Base-by-base conservation (phyloP, 1,140 invertebrate genomes). In the Papilio helenus region DNA sequence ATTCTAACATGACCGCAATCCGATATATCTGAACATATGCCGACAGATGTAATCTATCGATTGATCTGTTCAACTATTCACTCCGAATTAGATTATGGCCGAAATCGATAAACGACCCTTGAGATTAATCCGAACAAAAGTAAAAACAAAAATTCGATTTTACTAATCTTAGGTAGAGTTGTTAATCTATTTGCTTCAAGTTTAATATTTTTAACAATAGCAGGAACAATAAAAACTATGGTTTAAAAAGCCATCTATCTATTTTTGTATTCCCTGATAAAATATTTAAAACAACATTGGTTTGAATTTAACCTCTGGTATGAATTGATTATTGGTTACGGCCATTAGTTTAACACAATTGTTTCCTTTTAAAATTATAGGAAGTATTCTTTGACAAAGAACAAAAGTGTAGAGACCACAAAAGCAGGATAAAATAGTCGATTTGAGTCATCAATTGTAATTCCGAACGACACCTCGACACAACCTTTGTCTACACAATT, bases 1-100 rank as follows among this genome's bases (percentile, higher is more conserved):
- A 18, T 26, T 76, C 74, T 34, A 58, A 39, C 49, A 76, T 58
- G 74, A 76, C 74, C 74, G 74, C 74, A 61, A 55, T 76, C 23
- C 74, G 18, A 74, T 74, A 74, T 51, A 16, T 49, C 42, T 49
- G 8, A 14, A 42, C 71, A 72, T 16, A 73, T 49, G 72, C 20
- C 42, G 42, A 44, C 14, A 49, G 72, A 46, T n/a, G n/a, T 39
- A 26, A 3, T 73, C 4, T 46, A 42, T 73, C 10, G 42, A 23
- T 73, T 73, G n/a, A 42, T 42, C 1, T 2, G 18, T 61, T 26
- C 23, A 4, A 61, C 29, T 26, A 61, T 61, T 61, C 9, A 61
- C 20, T 4, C 23, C 3, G 23, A 26, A 12, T 26, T 26, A 61
- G 58, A 55, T 20, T 55, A n/a, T 7, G 18, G 7, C 51, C n/a